Conservation (phyloP, 1,140 invertebrate genomes). For the Ganaspis sp. region DNA sequence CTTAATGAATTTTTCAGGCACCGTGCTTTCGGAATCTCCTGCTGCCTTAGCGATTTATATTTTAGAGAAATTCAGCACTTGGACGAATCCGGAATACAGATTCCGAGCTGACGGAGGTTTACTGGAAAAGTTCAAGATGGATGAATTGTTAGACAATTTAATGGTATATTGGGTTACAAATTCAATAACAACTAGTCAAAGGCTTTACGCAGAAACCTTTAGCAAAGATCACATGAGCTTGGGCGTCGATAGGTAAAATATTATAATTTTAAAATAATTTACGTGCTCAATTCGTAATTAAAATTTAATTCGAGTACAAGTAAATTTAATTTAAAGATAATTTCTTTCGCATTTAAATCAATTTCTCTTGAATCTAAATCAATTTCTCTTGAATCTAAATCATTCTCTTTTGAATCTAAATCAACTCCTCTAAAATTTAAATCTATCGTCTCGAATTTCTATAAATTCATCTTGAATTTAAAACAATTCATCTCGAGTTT, state of each 20-base stretch:
- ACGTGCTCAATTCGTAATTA: no score
- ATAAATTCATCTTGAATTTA: slow-evolving; percentile 40
- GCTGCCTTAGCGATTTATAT: slow-evolving; percentile 88
- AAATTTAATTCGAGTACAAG: not conserved
- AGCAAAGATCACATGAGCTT: slow-evolving; percentile 65
- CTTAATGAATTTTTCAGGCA: slow-evolving; percentile 70
- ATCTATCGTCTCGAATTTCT: not conserved
- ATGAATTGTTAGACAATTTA: slow-evolving; percentile 90
- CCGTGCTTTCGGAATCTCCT: slow-evolving; percentile 82
- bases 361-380: slow-evolving; percentile 36
- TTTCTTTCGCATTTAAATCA: slow-evolving; percentile 27
- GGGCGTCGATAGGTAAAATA: slow-evolving; percentile 75
- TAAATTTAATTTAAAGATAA: slow-evolving; percentile 11
- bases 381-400: not conserved
- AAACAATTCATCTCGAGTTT: not conserved
- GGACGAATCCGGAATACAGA: slow-evolving; percentile 81
- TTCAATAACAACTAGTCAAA: slow-evolving; percentile 85
- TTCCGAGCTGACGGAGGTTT: slow-evolving; percentile 84
- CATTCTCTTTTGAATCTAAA: not conserved
- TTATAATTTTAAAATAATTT: no score
- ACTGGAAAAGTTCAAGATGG: slow-evolving; percentile 79
- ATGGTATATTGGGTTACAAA: slow-evolving; percentile 92
- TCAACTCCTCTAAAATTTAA: no score
- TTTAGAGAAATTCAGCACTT: slow-evolving; percentile 90
- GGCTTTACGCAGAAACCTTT: slow-evolving; percentile 85